These are phyloP conservation scores for Sacculina carcini DNA, from an alignment of 2,888 invertebrate species.

Conservation along the genomic window DNA sequence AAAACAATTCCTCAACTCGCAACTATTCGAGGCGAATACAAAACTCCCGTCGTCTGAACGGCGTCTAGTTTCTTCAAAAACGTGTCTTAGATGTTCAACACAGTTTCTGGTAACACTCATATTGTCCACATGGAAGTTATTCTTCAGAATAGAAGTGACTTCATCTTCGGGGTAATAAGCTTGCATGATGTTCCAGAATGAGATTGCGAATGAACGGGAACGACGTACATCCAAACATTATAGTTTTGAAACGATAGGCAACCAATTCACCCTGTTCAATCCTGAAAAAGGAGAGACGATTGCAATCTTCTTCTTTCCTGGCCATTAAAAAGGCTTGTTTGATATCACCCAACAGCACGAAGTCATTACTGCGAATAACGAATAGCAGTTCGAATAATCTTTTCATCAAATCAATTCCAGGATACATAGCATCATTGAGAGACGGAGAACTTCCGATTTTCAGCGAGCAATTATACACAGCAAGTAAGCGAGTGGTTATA, in stretches of 20 bases:
- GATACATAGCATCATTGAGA: neutral
- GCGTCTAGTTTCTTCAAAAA: neutral
- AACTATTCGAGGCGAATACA: neutral
- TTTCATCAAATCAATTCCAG: neutral
- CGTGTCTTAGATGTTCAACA: neutral
- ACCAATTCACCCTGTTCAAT: neutral
- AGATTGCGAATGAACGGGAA: constrained; percentile 2
- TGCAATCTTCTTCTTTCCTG: neutral
- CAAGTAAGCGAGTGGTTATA: neutral
- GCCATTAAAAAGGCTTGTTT: neutral
- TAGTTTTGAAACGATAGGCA: constrained; percentile 2
- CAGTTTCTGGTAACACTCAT: neutral
- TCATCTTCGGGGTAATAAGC: neutral
- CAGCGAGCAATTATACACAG: neutral
- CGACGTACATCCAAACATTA: neutral
- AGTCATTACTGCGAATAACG: neutral
- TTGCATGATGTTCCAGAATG: neutral
- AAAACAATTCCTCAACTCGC: neutral
- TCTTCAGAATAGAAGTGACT: neutral
- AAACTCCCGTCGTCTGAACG: constrained; percentile 1
- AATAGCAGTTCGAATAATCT: neutral
- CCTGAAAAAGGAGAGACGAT: constrained; percentile 2
- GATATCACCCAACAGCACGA: neutral
- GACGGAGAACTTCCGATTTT: neutral
- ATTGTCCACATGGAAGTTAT: constrained; percentile 3